These are phyloP conservation scores for Siniperca chuatsi DNA, from an alignment of 2,113 vertebrate genomes.

Conservation along the genomic window DNA sequence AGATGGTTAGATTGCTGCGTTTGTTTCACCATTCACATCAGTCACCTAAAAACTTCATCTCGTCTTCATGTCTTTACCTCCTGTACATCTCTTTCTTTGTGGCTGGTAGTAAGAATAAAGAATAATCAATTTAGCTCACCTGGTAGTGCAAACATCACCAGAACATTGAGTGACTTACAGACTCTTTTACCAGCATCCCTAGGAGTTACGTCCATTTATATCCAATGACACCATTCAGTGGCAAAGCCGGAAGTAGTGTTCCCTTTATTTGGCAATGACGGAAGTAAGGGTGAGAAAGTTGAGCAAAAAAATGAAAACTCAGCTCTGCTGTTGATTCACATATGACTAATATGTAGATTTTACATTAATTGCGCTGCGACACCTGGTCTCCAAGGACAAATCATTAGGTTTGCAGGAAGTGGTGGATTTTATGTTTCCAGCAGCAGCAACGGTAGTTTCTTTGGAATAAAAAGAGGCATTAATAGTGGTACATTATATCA, in stretches of 20 bases:
- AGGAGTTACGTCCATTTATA: too few species aligned
- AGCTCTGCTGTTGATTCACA: too few species aligned
- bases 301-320: neutral
- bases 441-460: neutral
- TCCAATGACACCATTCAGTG: too few species aligned
- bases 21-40: neutral
- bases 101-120: neutral
- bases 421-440: neutral
- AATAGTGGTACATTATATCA: too few species aligned
- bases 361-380: neutral
- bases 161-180: neutral
- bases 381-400: neutral
- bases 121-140: neutral
- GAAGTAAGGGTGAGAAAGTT: too few species aligned
- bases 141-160: neutral
- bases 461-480: neutral
- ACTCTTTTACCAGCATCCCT: neutral
- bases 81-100: neutral
- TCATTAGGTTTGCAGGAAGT: neutral
- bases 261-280: neutral
- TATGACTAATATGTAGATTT: neutral
- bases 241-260: neutral
- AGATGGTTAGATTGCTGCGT: too few species aligned
- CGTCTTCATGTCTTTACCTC: neutral
- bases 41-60: neutral